Evolutionary conservation across 2,113 vertebrate genomes (phyloP), one percentile per base, ranked within the genome.

Genomic region (Gobius niger): DNA sequence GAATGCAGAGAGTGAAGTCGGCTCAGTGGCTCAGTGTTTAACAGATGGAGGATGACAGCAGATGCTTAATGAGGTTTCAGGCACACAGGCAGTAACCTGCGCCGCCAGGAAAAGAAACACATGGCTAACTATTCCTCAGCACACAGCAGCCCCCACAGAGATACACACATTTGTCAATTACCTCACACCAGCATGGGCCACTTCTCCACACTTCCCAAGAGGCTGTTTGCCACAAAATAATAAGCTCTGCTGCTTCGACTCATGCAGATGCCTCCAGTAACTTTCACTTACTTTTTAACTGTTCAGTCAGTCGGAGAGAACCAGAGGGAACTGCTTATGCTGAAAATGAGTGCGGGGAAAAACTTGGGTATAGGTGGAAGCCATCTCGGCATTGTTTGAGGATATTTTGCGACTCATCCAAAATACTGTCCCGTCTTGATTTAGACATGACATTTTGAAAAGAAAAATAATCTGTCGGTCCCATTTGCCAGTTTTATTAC

Each of bases 1-100:
- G 61, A 44, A 54, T 70, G 9, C 51, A 40, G 67, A 65, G 41
- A 14, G 59, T 73, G 70, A 75, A 80, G 78, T 74, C 68, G 67
- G 82, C 11, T 71, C 77, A 68, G 19, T 70, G 84, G 76, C 83
- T 87, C 80, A 90, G 85, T 85, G 77, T 84, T 84, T 82, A 92
- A 83, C 91, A 92, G 91, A 91, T 91, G 89, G 91, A 82, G 72
- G 83, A 85, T 86, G 91, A 91, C 89, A 87, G 86, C 66, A 78
- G 85, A 89, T 88, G 85, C 84, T 85, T 92, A 92, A 91, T 92
- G 87, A 91, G 85, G 80, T 89, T 90, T 88, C 89, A 88, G 85
- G 71, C 67, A 76, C 78, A 67, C 78, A 82, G 83, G 83, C 85
- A 85, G 78, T 86, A 91, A 88, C 87, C 85, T 91, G 81, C 76